These are phyloP conservation scores for Podargus strigoides DNA, from an alignment of 2,797 vertebrate genomes.

Conservation along the genomic window DNA sequence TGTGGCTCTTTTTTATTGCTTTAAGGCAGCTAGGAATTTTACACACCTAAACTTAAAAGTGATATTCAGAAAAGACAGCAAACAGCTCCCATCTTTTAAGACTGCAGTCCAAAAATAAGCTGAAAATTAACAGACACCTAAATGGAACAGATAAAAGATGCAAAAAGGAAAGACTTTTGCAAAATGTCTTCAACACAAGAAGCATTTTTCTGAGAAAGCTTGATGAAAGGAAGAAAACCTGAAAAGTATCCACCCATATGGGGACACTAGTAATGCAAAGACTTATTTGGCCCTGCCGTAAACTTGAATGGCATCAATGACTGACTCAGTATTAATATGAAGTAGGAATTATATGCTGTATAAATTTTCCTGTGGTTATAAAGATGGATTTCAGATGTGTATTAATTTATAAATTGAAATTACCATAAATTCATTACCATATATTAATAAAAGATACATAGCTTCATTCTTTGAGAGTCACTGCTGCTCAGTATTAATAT, in stretches of 20 bases:
- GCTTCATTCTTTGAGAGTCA: background rate
- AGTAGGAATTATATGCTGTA: background rate
- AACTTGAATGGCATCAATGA: background rate
- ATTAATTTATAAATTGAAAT: background rate
- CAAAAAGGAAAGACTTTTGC: background rate
- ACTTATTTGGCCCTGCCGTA: background rate
- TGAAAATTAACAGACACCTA: background rate
- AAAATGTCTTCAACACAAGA: background rate
- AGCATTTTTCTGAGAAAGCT: background rate
- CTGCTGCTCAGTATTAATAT: background rate
- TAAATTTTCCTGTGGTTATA: background rate
- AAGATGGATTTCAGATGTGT: background rate
- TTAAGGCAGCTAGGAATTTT: background rate
- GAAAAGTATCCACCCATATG: background rate
- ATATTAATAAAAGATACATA: background rate
- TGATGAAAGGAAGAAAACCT: background rate
- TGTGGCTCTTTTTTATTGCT: background rate
- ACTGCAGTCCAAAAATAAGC: background rate
- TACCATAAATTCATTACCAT: background rate
- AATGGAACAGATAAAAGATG: background rate
- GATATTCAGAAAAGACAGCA: background rate
- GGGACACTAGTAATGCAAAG: background rate
- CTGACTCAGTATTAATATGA: background rate
- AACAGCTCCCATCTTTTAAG: background rate
- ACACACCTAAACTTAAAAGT: background rate